A percentile compares a stretch with the other conserved stretches of the same genome.
Conservation (phyloP, 1,140 invertebrate species). For the Scaptomyza hsui region DNA sequence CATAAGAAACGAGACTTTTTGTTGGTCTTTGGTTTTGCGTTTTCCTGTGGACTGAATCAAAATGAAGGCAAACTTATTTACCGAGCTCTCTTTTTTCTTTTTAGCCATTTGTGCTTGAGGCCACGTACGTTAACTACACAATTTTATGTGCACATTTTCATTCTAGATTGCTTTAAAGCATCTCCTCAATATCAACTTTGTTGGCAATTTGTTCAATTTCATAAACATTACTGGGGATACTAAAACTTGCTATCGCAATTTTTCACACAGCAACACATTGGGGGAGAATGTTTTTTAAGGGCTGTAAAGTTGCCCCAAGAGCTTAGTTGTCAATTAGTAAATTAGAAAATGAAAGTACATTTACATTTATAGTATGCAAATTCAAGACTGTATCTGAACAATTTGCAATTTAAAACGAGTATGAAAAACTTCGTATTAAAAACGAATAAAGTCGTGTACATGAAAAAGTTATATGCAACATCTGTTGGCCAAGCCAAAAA, state of each 20-base stretch:
- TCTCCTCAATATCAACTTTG: background rate
- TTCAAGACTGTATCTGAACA: too few species aligned
- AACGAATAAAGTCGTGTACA: too few species aligned
- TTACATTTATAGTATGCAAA: background rate
- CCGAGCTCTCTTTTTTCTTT: slow-evolving; percentile 25
- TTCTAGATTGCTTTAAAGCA: slow-evolving; percentile 19
- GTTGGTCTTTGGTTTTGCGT: slow-evolving; percentile 19
- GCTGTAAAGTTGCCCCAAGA: background rate
- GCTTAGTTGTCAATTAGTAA: background rate
- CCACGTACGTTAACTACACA: slow-evolving; percentile 1
- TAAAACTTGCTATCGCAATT: background rate
- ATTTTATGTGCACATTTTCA: background rate
- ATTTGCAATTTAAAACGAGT: too few species aligned
- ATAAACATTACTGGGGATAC: background rate
- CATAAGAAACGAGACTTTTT: slow-evolving; percentile 40
- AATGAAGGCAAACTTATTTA: slow-evolving; percentile 67
- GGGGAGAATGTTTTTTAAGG: background rate
- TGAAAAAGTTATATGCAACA: slow-evolving; percentile 10
- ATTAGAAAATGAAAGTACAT: background rate
- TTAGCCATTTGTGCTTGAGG: slow-evolving; percentile 37
- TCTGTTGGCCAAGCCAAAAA: slow-evolving; percentile 18
- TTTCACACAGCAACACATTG: background rate
- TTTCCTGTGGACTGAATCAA: slow-evolving; percentile 29
- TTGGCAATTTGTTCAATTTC: slow-evolving; percentile 14
- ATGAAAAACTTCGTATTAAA: too few species aligned